A percentile compares a stretch with the other conserved stretches of the same genome.
These are phyloP conservation scores for Diorhabda sublineata DNA, from an alignment of 1,140 invertebrate species.

Conservation along the genomic window DNA sequence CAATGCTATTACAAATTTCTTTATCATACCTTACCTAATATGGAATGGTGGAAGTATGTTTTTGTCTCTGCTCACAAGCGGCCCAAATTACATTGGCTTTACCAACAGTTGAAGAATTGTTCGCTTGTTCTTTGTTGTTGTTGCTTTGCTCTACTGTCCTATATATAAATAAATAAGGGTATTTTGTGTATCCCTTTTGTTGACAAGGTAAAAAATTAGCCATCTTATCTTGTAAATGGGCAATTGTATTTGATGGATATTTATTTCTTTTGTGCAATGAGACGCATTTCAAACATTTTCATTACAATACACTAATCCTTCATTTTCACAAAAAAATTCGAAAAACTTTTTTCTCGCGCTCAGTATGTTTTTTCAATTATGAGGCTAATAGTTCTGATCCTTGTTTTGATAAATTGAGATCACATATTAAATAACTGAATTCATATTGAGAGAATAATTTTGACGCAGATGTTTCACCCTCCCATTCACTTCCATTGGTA, in stretches of 20 bases:
- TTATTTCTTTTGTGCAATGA: conserved; percentile 46
- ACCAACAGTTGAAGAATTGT: too few species aligned
- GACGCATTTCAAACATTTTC: conserved; percentile 41
- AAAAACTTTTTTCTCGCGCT: neutral
- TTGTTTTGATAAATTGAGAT: too few species aligned
- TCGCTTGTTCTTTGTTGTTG: too few species aligned
- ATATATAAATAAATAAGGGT: too few species aligned
- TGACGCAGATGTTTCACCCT: conserved; percentile 9
- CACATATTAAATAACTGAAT: neutral
- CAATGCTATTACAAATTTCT: too few species aligned
- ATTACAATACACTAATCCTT: conserved; percentile 34
- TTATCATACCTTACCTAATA: too few species aligned
- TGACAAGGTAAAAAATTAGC: conserved; percentile 20
- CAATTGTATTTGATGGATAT: conserved; percentile 38
- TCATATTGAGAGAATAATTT: conserved; percentile 16
- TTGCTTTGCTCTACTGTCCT: too few species aligned
- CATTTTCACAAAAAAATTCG: conserved; percentile 7
- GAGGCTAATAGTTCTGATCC: too few species aligned
- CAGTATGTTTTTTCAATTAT: conserved; percentile 5
- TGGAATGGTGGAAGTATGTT: too few species aligned
- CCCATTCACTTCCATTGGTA: conserved; percentile 11
- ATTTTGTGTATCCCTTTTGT: conserved; percentile 20
- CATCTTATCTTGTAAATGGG: neutral
- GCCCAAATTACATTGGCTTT: too few species aligned
- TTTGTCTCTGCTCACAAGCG: too few species aligned